Base-by-base conservation (phyloP, 2,797 vertebrate genomes). In the Xenentodon cancila region DNA sequence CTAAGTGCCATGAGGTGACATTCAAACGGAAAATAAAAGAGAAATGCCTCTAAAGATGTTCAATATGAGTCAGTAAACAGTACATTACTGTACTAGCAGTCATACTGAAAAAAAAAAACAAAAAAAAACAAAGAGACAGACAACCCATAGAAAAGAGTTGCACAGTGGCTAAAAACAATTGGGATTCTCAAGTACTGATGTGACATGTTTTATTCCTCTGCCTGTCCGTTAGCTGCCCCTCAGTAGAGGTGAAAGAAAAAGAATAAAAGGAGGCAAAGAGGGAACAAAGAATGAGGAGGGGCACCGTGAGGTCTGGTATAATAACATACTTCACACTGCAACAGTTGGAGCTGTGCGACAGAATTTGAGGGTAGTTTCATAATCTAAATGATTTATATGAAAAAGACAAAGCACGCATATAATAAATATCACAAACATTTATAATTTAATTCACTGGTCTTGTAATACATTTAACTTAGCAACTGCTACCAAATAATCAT, bases 111-210 rank as follows among this genome's bases (percentile, higher is more conserved):
- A 25, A 25, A 25, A 25, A 25, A n/a, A n/a, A n/a, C n/a, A n/a
- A n/a, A n/a, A n/a, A n/a, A n/a, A n/a, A n/a, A n/a, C n/a, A n/a
- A n/a, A n/a, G 84, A 77, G 61, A 71, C 56, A 70, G 70, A 50
- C 67, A 72, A 53, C 71, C 77, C 75, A 4, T 1, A 46, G 75
- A 81, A 67, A 30, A 19, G 73, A 81, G 76, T 71, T 75, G 73
- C 73, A 81, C 71, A 49, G 34, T 89, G 82, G 53, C 62, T 80
- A 82, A 81, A 89, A 90, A 92, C 88, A 92, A 91, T 88, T 84
- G 88, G 64, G 84, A 89, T 91, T 85, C 80, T 49, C 4, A 19
- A 92, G 88, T 91, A 76, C 79, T 65, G 84, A 87, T 82, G 78
- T 91, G 90, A 93, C 91, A 85, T 87, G 90, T 85, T 80, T 81